A percentile compares a stretch with the other conserved stretches of the same genome.
Conservation (phyloP, 2,888 invertebrate genomes). For the Patella depressa region DNA sequence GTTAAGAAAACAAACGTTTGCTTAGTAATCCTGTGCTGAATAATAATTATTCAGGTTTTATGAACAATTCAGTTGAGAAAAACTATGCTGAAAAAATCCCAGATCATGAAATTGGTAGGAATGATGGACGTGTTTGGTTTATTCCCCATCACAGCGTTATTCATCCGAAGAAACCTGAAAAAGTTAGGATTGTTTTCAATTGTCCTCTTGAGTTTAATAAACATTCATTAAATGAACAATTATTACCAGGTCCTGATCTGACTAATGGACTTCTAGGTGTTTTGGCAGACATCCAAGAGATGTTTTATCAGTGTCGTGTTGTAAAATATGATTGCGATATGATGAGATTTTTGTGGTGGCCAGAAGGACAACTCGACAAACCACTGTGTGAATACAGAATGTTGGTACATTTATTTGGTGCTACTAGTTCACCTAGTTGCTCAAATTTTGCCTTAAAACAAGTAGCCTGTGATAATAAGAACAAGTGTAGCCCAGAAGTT, state of each 20-base stretch:
- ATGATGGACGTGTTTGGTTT: conserved; percentile 16
- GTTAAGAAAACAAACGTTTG: conserved; percentile 21
- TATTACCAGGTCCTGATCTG: conserved; percentile 33
- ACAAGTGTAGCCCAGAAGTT: conserved; percentile 12
- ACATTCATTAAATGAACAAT: conserved; percentile 29
- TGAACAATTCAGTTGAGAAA: conserved; percentile 24
- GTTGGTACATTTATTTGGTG: conserved; percentile 13
- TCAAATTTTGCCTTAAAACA: conserved; percentile 2
- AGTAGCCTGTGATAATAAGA: conserved; percentile 1
- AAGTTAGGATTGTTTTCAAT: conserved; percentile 35
- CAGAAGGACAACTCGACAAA: not conserved
- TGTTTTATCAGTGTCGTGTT: conserved; percentile 35
- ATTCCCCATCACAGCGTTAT: conserved; percentile 22
- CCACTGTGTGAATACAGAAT: not conserved
- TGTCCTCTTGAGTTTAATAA: conserved; percentile 29
- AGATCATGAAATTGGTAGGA: not conserved
- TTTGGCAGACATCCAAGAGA: conserved; percentile 31
- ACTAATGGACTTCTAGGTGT: conserved; percentile 31
- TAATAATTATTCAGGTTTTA: conserved; percentile 15
- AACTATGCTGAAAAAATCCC: conserved; percentile 27
- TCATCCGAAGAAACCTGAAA: conserved; percentile 21
- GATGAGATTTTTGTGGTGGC: conserved; percentile 26
- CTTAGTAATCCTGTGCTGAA: conserved; percentile 13
- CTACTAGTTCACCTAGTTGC: conserved; percentile 5
- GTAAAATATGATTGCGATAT: conserved; percentile 22